Percentiles rank a stretch among this genome's conserved stretches.
Evolutionary conservation across 2,797 vertebrate species (phyloP).

Genomic region (Diplodus puntazzo): DNA sequence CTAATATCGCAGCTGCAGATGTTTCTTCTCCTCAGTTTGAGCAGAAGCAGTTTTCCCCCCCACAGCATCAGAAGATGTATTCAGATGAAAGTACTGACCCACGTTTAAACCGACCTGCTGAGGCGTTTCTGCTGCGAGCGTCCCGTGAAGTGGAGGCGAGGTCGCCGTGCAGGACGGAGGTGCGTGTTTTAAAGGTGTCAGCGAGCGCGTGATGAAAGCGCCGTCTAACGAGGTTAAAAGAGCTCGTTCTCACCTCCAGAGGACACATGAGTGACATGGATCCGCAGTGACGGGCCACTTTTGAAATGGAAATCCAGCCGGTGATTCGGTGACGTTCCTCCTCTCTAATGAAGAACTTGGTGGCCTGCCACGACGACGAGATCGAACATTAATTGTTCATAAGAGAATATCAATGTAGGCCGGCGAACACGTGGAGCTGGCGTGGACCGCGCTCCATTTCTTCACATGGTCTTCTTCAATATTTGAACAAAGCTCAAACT

Average conservation of each 20-base stretch:
- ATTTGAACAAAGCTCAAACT: constrained; percentile 59
- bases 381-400: constrained; percentile 48
- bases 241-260: constrained; percentile 77
- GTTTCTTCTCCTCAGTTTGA: no score
- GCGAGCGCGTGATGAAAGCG: constrained; percentile 78
- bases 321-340: constrained; percentile 54
- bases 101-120: constrained; percentile 17
- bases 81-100: not conserved
- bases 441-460: not conserved
- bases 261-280: constrained; percentile 33
- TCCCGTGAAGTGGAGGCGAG: constrained; percentile 1
- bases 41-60: not conserved
- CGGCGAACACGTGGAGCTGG: constrained; percentile 19
- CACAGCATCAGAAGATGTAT: not conserved
- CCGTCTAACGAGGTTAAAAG: constrained; percentile 79
- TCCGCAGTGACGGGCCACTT: constrained; percentile 58
- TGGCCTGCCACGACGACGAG: constrained; percentile 75
- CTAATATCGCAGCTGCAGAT: no score
- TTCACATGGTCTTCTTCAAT: constrained; percentile 40
- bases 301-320: constrained; percentile 81
- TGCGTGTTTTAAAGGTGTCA: constrained; percentile 71
- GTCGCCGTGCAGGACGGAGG: constrained; percentile 3
- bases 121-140: not conserved
- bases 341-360: constrained; percentile 69
- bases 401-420: constrained; percentile 41